A percentile compares a stretch with the other conserved stretches of the same genome.
Conservation (phyloP, 1,140 invertebrate species). For the Pentalonia nigronervosa region DNA sequence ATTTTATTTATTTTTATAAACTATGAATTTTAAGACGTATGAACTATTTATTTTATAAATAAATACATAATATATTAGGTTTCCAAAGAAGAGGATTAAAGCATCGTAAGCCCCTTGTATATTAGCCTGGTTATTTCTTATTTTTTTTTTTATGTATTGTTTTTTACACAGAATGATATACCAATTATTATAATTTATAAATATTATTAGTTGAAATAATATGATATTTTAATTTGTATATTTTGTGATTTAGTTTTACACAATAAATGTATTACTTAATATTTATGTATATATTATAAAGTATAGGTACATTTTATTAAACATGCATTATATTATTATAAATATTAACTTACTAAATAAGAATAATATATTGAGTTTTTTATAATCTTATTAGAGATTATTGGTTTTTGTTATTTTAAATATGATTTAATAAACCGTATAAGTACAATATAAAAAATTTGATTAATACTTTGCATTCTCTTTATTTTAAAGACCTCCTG, state of each 20-base stretch:
- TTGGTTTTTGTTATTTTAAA: background rate
- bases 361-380: background rate
- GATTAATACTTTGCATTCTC: conserved; percentile 21
- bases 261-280: background rate
- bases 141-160: background rate
- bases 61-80: too few species aligned
- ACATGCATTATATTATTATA: background rate
- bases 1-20: too few species aligned
- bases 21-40: too few species aligned
- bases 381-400: background rate
- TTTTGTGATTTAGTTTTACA: background rate
- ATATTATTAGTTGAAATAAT: too few species aligned
- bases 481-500: conserved; percentile 23
- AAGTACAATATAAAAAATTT: background rate
- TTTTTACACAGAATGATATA: background rate
- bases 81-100: too few species aligned
- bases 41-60: too few species aligned
- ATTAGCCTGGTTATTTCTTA: background rate
- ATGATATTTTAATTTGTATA: too few species aligned
- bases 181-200: too few species aligned
- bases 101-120: too few species aligned
- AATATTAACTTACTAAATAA: background rate
- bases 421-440: background rate
- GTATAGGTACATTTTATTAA: background rate
- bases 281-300: background rate